Conservation (phyloP, 2,113 vertebrate genomes). For the Anolis sagrei region DNA sequence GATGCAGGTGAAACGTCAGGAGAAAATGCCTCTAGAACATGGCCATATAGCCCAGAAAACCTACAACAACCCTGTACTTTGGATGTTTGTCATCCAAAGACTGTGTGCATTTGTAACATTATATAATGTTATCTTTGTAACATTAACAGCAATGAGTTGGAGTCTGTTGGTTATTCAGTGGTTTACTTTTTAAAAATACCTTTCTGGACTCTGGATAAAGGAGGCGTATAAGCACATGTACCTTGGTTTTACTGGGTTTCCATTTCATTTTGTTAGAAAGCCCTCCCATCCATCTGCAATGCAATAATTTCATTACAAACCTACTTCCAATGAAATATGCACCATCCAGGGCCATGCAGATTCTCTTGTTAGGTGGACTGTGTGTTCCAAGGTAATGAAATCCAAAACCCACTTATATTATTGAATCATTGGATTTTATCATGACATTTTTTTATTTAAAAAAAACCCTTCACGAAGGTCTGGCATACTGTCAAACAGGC, state of each 20-base stretch:
- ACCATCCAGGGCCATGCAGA: not conserved
- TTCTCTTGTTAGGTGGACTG: conserved; percentile 48
- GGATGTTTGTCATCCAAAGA: too few species aligned
- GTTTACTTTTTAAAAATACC: not conserved
- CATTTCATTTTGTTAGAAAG: not conserved
- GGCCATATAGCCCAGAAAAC: too few species aligned
- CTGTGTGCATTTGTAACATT: too few species aligned
- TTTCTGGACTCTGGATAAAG: not conserved
- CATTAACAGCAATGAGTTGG: too few species aligned
- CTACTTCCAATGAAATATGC: conserved; percentile 30
- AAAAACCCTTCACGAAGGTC: conserved; percentile 35
- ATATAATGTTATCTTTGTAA: too few species aligned
- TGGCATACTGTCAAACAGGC: conserved; percentile 48
- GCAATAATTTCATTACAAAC: conserved; percentile 29
- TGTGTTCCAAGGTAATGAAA: conserved; percentile 55
- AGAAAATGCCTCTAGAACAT: too few species aligned
- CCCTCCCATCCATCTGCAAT: conserved; percentile 32
- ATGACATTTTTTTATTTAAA: conserved; percentile 26
- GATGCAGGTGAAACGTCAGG: too few species aligned
- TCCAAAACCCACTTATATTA: conserved; percentile 46
- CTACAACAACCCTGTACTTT: too few species aligned
- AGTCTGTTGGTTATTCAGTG: not conserved
- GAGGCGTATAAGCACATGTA: not conserved
- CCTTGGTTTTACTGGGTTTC: not conserved
- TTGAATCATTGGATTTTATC: conserved; percentile 57